A percentile compares a stretch with the other conserved stretches of the same genome.
Conservation (phyloP, 1,140 invertebrate species). For the Gerris buenoi region DNA sequence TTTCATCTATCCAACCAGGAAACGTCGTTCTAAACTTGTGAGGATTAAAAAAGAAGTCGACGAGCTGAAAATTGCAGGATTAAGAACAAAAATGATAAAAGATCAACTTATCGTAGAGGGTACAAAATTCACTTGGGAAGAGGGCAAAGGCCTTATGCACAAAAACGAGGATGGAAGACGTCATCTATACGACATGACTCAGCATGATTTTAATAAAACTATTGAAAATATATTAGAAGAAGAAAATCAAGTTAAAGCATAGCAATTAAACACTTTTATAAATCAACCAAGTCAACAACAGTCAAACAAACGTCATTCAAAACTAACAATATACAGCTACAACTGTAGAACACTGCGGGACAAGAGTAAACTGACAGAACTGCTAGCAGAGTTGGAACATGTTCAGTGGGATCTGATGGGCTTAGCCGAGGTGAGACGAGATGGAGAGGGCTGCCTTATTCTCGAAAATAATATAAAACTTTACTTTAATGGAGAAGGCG, state of each 20-base stretch:
- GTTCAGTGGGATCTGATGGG: not conserved
- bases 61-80: not conserved
- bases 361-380: not conserved
- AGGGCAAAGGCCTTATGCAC: not conserved
- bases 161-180: not conserved
- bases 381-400: not conserved
- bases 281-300: no score
- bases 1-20: not conserved
- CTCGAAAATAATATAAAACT: not conserved
- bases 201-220: not conserved
- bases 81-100: not conserved
- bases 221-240: not conserved
- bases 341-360: not conserved
- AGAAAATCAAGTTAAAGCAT: not conserved
- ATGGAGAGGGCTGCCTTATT: not conserved
- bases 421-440: not conserved
- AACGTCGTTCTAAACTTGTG: not conserved
- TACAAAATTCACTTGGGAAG: not conserved
- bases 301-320: not conserved
- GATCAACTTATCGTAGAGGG: not conserved
- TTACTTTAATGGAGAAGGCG: not conserved
- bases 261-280: not conserved
- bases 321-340: not conserved
- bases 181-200: not conserved
- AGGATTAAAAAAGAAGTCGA: not conserved